Evolutionary conservation across 1,140 invertebrate species (phyloP), one percentile per base, ranked within the genome.

Genomic region (Eubasilissa regina): DNA sequence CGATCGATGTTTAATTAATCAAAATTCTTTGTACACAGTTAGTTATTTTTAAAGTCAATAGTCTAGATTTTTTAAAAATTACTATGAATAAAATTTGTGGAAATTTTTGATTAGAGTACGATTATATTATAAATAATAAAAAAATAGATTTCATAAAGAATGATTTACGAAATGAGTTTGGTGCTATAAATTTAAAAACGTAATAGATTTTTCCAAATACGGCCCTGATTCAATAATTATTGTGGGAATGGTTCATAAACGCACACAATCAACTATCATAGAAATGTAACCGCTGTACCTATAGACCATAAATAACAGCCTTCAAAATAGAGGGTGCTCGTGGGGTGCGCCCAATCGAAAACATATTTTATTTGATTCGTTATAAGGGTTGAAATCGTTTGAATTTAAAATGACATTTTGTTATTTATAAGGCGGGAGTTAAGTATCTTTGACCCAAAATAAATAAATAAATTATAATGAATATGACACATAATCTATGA

Each of bases 391-490:
- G 11, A 58, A 58, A 58, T 58, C 55, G 55, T 21, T 58, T 21
- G 55, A 58, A 58, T 21, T 58, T 58, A 11, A 8, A 10, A 19
- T 21, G 17, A 58, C 19, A 15, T 58, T 11, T 21, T 58, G 17
- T 21, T 17, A 19, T 58, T 58, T 58, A 58, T 58, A 19, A 19
- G 0, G 60, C 19, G 60, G 60, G 60, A 35, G 60, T 44, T 35
- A 64, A 64, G 13, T 64, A 15, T 13, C 25, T 64, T 13, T 25
- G 35, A 51, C 10, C 3, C 8, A 64, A 35, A 25, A 43, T 64
- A 64, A 64, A 64, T 25, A 64, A 62, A 64, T 64, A 64, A 64
- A 64, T 64, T 35, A 43, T 64, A 51, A 51, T 1, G 11, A 51
- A 51, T 13, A 8, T 13, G n/a, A 51, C 48, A 8, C n/a, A 3